Base-by-base conservation (phyloP, 2,888 invertebrate genomes). In the Noctua fimbriata region DNA sequence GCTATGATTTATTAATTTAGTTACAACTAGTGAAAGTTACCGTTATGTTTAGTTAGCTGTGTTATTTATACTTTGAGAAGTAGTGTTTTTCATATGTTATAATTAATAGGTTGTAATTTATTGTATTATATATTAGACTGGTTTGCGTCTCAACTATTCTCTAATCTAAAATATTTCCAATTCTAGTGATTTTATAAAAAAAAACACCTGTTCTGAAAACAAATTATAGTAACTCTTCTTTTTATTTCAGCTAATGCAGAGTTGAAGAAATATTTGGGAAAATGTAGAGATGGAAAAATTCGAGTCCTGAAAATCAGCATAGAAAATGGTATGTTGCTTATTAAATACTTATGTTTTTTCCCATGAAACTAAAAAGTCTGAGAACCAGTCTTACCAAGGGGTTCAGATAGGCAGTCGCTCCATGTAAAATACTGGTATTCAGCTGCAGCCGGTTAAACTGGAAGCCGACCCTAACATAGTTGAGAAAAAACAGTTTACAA, bases 281-380 rank as follows among this genome's bases (percentile, higher is more conserved):
- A 98, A 95, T 98, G 98, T 91, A 97, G 98, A 91, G 98, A 98
- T 92, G 98, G 98, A 47, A 98, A 98, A 95, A 97, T 98, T 79
- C 97, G 99, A 84, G 97, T 98, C 32, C 95, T 99, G 85, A 99
- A 99, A 97, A 97, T 99, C 84, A 98, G 98, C 66, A 99, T 99
- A 91, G 98, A 98, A 94, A 98, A 99, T 96, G 99, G 99, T 98
- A 97, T 21, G 16, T 0, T 12, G 5, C 4, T 65, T 21, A 32
- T 10, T 21, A 10, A 18, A 32, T 32, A 2, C 7, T 1, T 55
- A 32, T 7, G 60, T 41, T 6, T 66, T 66, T 36, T 65, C 65
- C 14, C 3, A 28, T 28, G 16, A 3, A 0, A 16, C 41, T 7
- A 41, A 41, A 36, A 4, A 36, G 5, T 36, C 36, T 36, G 36